Evolutionary conservation across 2,797 vertebrate species (phyloP), one percentile per base, ranked within the genome.

Genomic region (Apodemus agrarius): DNA sequence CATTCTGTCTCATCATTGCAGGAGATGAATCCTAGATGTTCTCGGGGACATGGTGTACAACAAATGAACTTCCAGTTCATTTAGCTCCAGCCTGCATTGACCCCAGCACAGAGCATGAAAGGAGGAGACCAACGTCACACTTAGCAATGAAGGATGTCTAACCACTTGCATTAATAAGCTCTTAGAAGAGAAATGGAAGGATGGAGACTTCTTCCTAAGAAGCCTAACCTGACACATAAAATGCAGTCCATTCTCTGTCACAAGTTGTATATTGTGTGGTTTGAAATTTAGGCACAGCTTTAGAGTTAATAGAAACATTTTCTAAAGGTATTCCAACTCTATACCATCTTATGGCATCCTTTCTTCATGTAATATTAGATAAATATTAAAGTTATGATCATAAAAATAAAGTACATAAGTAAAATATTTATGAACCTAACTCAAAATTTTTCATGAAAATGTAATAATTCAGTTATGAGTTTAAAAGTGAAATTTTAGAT

Each of bases 1-100:
- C 22, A 59, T 94, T 97, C 26, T 95, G 63, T 24, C 46, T 90
- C 75, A 37, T 90, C 96, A 92, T 90, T 37, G 54, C 61, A 9
- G 19, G 17, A 87, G 3, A 8, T 4, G 10, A 91, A 29, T 6
- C 14, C 1, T 65, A n/a, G 65, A 2, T 57, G 29, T 37, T 40
- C 63, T 69, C 12, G 57, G 10, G 19, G 31, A 59, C 86, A 61
- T 31, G n/a, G 11, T 3, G 3, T 74, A 4, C 2, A 89, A 52
- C 57, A 54, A 80, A 87, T n/a, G 37, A 76, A 59, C 22, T 83
- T 54, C 78, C 3, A 24, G 16, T 46, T 76, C 43, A 49, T 76
- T 11, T 26, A 87, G 11, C 84, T 54, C 19, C 43, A 21, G 6
- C 22, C n/a, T 90, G 2, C 17, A 69, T 57, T 95, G 9, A 89